These are phyloP conservation scores for Xiphorhynchus erythropygius DNA, from an alignment of 2,797 vertebrate species.

Conservation along the genomic window DNA sequence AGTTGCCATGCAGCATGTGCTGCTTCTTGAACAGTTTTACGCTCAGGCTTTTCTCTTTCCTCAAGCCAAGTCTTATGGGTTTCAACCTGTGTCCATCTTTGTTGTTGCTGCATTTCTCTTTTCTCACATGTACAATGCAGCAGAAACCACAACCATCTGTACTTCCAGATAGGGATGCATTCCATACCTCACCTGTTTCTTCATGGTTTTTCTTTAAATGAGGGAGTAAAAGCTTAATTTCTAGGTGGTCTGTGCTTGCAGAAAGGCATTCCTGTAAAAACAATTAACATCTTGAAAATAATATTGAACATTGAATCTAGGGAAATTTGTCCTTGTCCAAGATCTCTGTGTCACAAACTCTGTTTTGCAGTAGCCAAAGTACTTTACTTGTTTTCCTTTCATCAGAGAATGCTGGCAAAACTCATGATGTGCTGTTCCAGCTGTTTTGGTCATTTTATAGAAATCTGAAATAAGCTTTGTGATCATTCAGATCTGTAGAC, in stretches of 20 bases:
- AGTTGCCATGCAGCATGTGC: background rate
- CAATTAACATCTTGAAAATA: background rate
- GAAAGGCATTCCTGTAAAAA: background rate
- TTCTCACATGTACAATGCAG: fast-evolving
- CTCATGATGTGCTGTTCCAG: background rate
- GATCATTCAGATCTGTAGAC: background rate
- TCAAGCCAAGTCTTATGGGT: background rate
- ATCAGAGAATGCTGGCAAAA: background rate
- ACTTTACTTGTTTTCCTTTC: background rate
- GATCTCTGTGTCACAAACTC: background rate
- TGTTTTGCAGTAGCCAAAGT: background rate
- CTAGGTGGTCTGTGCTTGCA: background rate
- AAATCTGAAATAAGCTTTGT: background rate
- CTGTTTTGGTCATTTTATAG: background rate
- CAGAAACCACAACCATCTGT: background rate
- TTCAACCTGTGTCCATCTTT: background rate
- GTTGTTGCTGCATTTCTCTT: background rate
- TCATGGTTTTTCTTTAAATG: background rate
- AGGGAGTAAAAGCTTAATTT: background rate
- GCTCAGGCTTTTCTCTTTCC: background rate
- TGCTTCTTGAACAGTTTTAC: background rate
- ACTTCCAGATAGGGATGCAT: background rate
- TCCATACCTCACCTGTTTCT: background rate
- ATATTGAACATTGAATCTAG: background rate
- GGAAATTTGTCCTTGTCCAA: background rate